Evolutionary conservation across 2,797 vertebrate genomes (phyloP).

Genomic region (Sylvilagus floridanus): DNA sequence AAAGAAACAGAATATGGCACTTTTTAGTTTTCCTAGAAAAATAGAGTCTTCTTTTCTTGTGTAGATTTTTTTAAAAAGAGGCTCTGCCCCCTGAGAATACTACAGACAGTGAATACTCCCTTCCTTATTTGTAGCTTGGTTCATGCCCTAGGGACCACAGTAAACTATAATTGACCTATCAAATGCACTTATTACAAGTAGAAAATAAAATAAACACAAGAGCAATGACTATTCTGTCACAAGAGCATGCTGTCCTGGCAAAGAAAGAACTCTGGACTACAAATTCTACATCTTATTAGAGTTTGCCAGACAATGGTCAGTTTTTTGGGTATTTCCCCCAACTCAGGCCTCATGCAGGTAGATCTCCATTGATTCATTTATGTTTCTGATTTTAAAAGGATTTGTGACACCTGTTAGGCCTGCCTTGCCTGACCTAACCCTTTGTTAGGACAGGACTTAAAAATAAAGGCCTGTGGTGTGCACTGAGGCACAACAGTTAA

Average conservation of each 20-base stretch:
- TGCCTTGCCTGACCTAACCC: not conserved
- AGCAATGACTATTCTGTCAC: not conserved
- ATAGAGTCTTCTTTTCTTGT: not conserved
- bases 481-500: no score
- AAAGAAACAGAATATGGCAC: not conserved
- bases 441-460: constrained; percentile 21
- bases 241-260: not conserved
- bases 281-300: not conserved
- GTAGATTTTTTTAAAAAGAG: not conserved
- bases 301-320: not conserved
- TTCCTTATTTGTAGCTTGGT: not conserved
- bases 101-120: not conserved
- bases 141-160: not conserved
- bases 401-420: not conserved
- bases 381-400: not conserved
- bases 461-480: not conserved
- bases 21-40: constrained; percentile 32
- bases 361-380: not conserved
- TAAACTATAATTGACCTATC: not conserved
- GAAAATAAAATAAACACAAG: not conserved
- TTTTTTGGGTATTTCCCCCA: not conserved
- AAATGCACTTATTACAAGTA: constrained; percentile 10
- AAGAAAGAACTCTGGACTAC: constrained; percentile 19
- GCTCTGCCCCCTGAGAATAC: not conserved
- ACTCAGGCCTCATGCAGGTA: not conserved